Conservation (phyloP, 2,888 invertebrate species). For the Macrosiphum euphorbiae region DNA sequence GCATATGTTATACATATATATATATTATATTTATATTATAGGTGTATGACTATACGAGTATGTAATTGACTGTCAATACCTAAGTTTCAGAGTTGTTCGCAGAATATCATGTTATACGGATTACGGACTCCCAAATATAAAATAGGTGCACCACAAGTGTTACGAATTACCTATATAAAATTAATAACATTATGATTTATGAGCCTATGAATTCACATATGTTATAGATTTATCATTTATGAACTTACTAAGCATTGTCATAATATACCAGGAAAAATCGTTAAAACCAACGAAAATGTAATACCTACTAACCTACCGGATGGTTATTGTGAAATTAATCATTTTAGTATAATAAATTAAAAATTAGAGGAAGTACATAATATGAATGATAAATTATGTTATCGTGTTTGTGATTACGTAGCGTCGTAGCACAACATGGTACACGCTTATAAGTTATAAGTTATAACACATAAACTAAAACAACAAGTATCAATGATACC, state of each 20-base stretch:
- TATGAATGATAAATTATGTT: constrained; percentile 10
- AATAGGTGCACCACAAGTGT: not conserved
- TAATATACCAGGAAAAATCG: too few species aligned
- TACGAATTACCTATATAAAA: not conserved
- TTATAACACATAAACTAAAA: not conserved
- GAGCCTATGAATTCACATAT: not conserved
- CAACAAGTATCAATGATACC: not conserved
- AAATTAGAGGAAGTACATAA: not conserved
- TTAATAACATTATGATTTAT: not conserved
- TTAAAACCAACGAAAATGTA: too few species aligned
- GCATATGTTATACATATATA: too few species aligned
- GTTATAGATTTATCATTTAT: not conserved
- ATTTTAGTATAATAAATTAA: not conserved
- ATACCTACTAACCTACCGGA: too few species aligned
- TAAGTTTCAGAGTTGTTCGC: not conserved
- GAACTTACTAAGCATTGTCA: not conserved
- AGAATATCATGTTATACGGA: not conserved
- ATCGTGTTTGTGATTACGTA: not conserved
- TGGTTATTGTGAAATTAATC: too few species aligned
- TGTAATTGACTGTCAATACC: not conserved
- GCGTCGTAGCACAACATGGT: not conserved
- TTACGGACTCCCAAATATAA: not conserved
- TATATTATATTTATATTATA: not conserved
- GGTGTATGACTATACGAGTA: not conserved
- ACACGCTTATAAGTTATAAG: not conserved